Base-by-base conservation (phyloP, 1,140 invertebrate genomes). In the Drosophila willistoni region DNA sequence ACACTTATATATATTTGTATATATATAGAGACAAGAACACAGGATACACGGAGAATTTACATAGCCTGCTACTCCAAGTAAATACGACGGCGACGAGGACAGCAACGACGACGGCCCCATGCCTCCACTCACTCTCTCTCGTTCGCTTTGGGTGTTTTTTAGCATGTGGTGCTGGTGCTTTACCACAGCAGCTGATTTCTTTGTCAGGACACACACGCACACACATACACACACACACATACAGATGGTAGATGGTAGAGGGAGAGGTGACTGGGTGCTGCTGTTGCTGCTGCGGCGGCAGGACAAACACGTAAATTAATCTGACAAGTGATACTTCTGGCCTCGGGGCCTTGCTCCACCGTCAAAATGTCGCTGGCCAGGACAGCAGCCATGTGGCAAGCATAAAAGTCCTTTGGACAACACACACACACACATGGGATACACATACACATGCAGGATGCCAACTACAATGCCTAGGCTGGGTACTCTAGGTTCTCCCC, bases 261-360 rank as follows among this genome's bases (percentile, higher is more conserved):
- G 51, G 57, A 62, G n/a, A 68, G 61, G 55, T 3, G 51, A 44
- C 60, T 64, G 60, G 47, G 67, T 74, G 61, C 51, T 78, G 79
- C 68, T 76, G 64, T 47, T 78, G 76, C 51, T 77, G 75, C 74
- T 79, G 83, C 62, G 83, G 80, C 71, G 69, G 79, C 79, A 78
- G 79, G 79, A 85, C 82, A 85, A 85, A 85, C 83, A 85, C 82
- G 82, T 85, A 85, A 85, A 85, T 85, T 85, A 85, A 85, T 85
- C 82, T 85, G 82, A 85, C 82, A 85, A 85, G 82, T 85, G 82
- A 85, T 85, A 85, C 82, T 85, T 85, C 83, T 87, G 83, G 83
- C 82, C 82, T 87, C 68, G 61, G 82, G 81, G 65, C 64, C 75
- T 61, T 44, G 59, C 67, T 63, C 51, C 69, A 19, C 71, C 81